Evolutionary conservation across 2,797 vertebrate genomes (phyloP).

Genomic region (Sebastes nivosus): DNA sequence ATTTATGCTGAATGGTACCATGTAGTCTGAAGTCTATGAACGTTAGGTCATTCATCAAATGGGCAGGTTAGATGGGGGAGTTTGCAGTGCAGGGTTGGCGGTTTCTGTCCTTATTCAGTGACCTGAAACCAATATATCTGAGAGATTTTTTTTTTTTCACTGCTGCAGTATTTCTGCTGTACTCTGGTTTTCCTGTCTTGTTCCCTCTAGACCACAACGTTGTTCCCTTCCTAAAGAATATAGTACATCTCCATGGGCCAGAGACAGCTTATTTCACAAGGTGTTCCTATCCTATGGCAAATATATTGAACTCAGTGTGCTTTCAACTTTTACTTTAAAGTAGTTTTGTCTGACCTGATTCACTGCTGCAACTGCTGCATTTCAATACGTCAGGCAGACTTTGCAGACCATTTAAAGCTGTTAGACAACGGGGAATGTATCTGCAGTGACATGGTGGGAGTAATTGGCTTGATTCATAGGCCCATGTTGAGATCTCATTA

Average conservation of each 20-base stretch:
- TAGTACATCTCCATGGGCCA: conserved; percentile 50
- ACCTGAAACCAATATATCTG: conserved; percentile 62
- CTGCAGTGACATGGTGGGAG: conserved; percentile 60
- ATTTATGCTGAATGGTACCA: neutral
- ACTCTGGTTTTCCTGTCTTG: conserved; percentile 35
- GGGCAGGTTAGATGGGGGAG: neutral
- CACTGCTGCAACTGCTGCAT: conserved; percentile 25
- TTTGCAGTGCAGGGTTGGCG: conserved; percentile 5
- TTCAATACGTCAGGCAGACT: conserved; percentile 32
- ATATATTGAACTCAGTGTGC: conserved; percentile 7
- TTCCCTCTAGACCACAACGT: conserved; percentile 54
- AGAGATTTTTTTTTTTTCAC: conserved; percentile 29
- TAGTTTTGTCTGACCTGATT: conserved; percentile 30
- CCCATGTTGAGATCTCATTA: conserved; percentile 69
- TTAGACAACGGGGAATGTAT: conserved; percentile 47
- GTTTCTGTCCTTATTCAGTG: conserved; percentile 49
- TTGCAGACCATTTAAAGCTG: conserved; percentile 54
- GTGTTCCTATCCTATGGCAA: conserved; percentile 18
- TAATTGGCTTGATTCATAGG: conserved; percentile 69
- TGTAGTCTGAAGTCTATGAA: neutral
- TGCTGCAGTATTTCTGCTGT: conserved; percentile 56
- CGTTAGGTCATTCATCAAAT: conserved; percentile 11
- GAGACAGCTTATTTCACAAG: conserved; percentile 41
- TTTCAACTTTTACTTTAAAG: conserved; percentile 18
- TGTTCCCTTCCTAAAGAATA: conserved; percentile 59